Percentiles rank a stretch among this genome's conserved stretches.
Evolutionary conservation across 1,140 invertebrate species (phyloP).

Genomic region (Drosophila trapezifrons): DNA sequence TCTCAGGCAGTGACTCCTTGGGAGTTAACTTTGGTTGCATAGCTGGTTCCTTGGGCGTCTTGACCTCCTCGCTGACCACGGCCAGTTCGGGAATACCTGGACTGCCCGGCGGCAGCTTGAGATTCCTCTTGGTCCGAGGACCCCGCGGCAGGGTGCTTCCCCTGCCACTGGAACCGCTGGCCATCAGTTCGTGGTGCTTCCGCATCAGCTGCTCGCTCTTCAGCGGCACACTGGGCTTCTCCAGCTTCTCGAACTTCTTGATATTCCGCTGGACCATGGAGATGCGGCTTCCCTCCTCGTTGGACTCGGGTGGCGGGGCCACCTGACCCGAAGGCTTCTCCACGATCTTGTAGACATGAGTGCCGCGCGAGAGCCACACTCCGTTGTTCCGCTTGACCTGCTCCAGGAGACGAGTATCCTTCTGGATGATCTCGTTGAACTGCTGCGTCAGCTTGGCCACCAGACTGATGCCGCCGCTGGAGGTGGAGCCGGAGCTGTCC

Average conservation of each 20-base stretch:
- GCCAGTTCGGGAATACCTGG: constrained; percentile 16
- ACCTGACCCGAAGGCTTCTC: constrained; percentile 39
- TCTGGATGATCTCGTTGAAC: constrained; percentile 84
- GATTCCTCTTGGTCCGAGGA: constrained; percentile 9
- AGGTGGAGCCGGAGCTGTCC: not conserved
- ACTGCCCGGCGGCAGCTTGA: constrained; percentile 18
- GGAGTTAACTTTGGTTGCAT: constrained; percentile 31
- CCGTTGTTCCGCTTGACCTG: constrained; percentile 83
- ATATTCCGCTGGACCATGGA: constrained; percentile 84
- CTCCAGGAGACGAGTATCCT: constrained; percentile 76
- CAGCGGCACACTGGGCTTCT: constrained; percentile 83
- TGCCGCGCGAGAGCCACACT: constrained; percentile 66
- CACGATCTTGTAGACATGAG: constrained; percentile 80
- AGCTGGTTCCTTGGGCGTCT: constrained; percentile 37
- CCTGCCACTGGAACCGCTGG: not conserved
- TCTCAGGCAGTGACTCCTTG: constrained; percentile 2
- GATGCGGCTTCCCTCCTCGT: constrained; percentile 14
- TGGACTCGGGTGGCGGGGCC: not conserved
- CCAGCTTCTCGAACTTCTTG: constrained; percentile 84
- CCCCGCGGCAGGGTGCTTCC: not conserved
- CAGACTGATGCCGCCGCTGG: constrained; percentile 48
- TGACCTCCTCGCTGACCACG: constrained; percentile 57
- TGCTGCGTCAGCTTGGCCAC: constrained; percentile 85
- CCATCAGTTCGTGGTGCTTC: constrained; percentile 67
- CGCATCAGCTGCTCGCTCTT: constrained; percentile 75